Conservation (phyloP, 2,888 invertebrate genomes). For the Chironomus riparius region DNA sequence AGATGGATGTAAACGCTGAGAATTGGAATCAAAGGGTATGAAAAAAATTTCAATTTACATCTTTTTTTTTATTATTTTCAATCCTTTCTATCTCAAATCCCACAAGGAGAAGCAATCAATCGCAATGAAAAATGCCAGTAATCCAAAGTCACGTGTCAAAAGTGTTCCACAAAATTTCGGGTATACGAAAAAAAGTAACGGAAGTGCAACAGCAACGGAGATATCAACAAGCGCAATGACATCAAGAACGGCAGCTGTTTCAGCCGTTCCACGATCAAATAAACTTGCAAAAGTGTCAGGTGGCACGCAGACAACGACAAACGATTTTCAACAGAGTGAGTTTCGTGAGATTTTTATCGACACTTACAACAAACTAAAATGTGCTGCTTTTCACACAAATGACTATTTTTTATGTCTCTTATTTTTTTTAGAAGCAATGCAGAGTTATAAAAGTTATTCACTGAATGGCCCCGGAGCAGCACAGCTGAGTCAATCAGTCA, state of each 20-base stretch:
- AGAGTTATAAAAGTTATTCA: slow-evolving; percentile 78
- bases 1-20: neutral
- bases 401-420: slow-evolving; percentile 28
- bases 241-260: slow-evolving; percentile 69
- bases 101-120: slow-evolving; percentile 40
- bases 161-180: slow-evolving; percentile 77
- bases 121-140: slow-evolving; percentile 40
- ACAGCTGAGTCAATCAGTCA: slow-evolving; percentile 76
- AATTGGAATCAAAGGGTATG: slow-evolving; percentile 12
- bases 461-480: slow-evolving; percentile 76
- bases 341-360: neutral
- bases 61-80: slow-evolving; percentile 29
- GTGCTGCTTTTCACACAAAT: neutral
- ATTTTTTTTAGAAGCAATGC: slow-evolving; percentile 58
- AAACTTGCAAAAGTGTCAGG: slow-evolving; percentile 81
- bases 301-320: slow-evolving; percentile 79
- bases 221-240: slow-evolving; percentile 38
- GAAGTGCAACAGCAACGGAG: slow-evolving; percentile 44
- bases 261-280: slow-evolving; percentile 68
- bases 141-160: slow-evolving; percentile 49
- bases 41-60: neutral
- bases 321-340: slow-evolving; percentile 62
- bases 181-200: slow-evolving; percentile 69
- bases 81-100: slow-evolving; percentile 41
- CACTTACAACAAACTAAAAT: slow-evolving; percentile 33